A percentile compares a stretch with the other conserved stretches of the same genome.
These are phyloP conservation scores for Taphrorychus bicolor DNA, from an alignment of 2,888 invertebrate species.

Conservation along the genomic window DNA sequence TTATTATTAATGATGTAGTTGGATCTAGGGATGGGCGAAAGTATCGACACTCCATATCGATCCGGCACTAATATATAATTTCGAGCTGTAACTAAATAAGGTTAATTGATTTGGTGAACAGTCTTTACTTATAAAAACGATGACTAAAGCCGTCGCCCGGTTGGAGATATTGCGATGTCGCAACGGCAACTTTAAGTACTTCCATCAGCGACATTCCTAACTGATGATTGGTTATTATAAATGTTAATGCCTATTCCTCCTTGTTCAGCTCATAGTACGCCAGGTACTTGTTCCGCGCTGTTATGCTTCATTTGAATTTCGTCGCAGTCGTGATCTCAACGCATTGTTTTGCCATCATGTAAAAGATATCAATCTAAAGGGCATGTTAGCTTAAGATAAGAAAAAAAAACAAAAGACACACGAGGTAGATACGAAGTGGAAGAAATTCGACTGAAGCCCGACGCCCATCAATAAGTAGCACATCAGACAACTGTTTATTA, in stretches of 20 bases:
- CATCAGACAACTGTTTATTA: slow-evolving; percentile 23
- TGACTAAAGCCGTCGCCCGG: too few relatives aligned
- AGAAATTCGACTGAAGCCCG: neutral
- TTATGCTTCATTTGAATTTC: neutral
- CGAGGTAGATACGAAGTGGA: neutral
- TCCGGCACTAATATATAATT: too few relatives aligned
- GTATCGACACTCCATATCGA: neutral
- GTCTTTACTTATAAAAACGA: too few relatives aligned
- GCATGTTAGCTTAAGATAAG: neutral
- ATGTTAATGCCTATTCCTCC: neutral
- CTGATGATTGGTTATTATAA: neutral
- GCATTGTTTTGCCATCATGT: neutral
- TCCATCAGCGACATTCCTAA: neutral
- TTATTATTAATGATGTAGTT: slow-evolving; percentile 32
- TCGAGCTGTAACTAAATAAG: neutral
- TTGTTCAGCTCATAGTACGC: neutral
- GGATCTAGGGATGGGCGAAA: slow-evolving; percentile 1
- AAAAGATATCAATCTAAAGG: neutral
- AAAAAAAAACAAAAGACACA: neutral
- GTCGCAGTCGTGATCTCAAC: neutral
- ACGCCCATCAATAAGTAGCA: slow-evolving; percentile 3
- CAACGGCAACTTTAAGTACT: neutral
- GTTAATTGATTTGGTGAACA: too few relatives aligned
- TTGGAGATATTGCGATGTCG: neutral
- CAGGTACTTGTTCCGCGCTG: neutral